These are phyloP conservation scores for Poecilia latipinna DNA, from an alignment of 2,113 vertebrate species.

Conservation along the genomic window DNA sequence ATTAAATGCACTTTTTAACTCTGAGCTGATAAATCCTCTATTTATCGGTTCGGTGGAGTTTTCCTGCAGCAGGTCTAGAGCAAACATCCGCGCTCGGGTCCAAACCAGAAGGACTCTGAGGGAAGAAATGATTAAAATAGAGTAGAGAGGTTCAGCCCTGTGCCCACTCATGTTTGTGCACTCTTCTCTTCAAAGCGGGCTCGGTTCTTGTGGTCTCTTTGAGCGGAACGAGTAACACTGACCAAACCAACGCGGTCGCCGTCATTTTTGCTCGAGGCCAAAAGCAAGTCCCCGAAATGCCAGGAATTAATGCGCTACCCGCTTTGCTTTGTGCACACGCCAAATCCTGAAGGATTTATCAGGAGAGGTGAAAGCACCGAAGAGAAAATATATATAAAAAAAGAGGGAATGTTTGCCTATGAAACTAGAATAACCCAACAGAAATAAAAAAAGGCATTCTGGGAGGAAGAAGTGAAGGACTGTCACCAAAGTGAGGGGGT, in stretches of 20 bases:
- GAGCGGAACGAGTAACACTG: constrained; percentile 69
- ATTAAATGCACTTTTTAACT: neutral
- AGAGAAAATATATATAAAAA: neutral
- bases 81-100: constrained; percentile 35
- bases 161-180: constrained; percentile 65
- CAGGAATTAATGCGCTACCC: constrained; percentile 63
- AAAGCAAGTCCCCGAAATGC: constrained; percentile 67
- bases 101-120: constrained; percentile 23
- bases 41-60: constrained; percentile 2
- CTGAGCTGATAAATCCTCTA: neutral
- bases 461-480: constrained; percentile 36
- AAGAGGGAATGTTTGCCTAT: constrained; percentile 1
- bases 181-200: constrained; percentile 63
- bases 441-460: constrained; percentile 44
- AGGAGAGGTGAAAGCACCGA: constrained; percentile 34
- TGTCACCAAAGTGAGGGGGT: constrained; percentile 38
- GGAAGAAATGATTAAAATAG: constrained; percentile 71
- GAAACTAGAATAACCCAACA: constrained; percentile 31
- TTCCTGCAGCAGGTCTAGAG: constrained; percentile 28
- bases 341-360: constrained; percentile 23
- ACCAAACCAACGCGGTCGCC: constrained; percentile 67
- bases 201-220: constrained; percentile 66
- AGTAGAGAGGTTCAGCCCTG: constrained; percentile 47
- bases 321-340: constrained; percentile 46
- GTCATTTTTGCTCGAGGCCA: constrained; percentile 51